Percentiles rank a stretch among this genome's conserved stretches.
Evolutionary conservation across 23 tunicate species (phyloP).

Genomic region (Aplidium turbinatum): DNA sequence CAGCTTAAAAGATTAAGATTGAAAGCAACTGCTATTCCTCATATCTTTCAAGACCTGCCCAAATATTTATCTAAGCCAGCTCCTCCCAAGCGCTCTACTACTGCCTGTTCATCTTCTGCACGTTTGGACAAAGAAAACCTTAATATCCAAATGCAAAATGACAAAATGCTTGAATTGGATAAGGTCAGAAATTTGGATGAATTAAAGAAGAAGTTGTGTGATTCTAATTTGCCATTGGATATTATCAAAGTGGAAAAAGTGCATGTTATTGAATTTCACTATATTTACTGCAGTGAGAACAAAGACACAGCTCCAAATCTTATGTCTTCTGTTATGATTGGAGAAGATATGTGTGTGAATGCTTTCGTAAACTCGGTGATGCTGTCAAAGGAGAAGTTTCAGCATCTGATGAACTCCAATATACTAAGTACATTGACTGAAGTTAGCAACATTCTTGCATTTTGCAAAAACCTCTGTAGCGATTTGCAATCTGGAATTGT

Average conservation of each 20-base stretch:
- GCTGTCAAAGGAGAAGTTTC: slow-evolving; percentile 4
- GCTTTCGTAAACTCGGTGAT: slow-evolving; percentile 9
- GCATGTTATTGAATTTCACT: slow-evolving; percentile 1
- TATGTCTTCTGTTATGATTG: neutral
- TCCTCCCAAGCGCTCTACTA: neutral
- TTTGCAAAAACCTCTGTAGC: slow-evolving; percentile 11
- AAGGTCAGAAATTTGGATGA: neutral
- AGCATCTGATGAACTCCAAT: neutral
- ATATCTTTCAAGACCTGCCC: slow-evolving; percentile 5
- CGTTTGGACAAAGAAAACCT: slow-evolving; percentile 7
- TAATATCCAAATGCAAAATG: neutral
- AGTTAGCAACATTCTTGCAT: slow-evolving; percentile 5
- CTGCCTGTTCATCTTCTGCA: slow-evolving; percentile 1
- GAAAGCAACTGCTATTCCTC: slow-evolving; percentile 9
- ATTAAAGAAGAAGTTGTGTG: slow-evolving; percentile 6
- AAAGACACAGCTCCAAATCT: slow-evolving; percentile 2
- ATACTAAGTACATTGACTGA: neutral
- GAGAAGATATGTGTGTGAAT: neutral
- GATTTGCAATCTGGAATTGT: neutral
- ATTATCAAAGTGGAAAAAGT: neutral
- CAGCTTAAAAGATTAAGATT: slow-evolving; percentile 1
- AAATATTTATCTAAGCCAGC: slow-evolving; percentile 9
- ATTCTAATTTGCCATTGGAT: neutral
- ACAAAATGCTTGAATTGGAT: neutral
- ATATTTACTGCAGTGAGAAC: neutral